A percentile compares a stretch with the other conserved stretches of the same genome.
Evolutionary conservation across 2,113 vertebrate genomes (phyloP).

Genomic region (Castor canadensis): DNA sequence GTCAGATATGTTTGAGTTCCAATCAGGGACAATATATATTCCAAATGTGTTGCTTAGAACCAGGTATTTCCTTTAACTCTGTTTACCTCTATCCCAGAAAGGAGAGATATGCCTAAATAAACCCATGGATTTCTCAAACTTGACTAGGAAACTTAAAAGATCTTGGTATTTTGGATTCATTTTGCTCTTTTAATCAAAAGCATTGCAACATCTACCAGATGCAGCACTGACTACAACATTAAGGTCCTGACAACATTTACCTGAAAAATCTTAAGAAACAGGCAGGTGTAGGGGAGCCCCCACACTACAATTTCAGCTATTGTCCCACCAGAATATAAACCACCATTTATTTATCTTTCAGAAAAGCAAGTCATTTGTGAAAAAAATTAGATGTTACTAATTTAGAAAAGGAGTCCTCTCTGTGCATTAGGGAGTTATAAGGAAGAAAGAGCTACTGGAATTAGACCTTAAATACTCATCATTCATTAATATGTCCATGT

Average conservation of each 20-base stretch:
- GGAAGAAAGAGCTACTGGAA: neutral
- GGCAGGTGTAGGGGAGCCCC: rapidly evolving
- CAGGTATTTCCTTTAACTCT: no score
- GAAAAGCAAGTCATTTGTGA: neutral
- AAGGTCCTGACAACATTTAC: neutral
- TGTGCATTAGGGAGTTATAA: neutral
- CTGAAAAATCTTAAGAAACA: neutral
- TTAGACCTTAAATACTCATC: neutral
- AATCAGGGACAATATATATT: neutral
- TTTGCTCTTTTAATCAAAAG: neutral
- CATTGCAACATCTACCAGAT: rapidly evolving
- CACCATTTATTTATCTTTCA: neutral
- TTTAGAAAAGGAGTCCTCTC: neutral
- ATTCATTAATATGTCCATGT: neutral
- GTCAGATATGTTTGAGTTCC: neutral
- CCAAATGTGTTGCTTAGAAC: no score
- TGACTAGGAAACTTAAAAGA: neutral
- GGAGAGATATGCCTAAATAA: neutral
- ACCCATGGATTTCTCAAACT: neutral
- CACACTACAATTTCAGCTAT: rapidly evolving
- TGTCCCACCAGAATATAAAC: neutral
- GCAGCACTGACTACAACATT: rapidly evolving
- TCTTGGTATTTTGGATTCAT: neutral
- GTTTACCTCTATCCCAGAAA: neutral
- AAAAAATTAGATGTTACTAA: neutral